phyloP scores from a whole-genome alignment of 1,140 invertebrate species.

The Panagrolaimus sp. region DNA sequence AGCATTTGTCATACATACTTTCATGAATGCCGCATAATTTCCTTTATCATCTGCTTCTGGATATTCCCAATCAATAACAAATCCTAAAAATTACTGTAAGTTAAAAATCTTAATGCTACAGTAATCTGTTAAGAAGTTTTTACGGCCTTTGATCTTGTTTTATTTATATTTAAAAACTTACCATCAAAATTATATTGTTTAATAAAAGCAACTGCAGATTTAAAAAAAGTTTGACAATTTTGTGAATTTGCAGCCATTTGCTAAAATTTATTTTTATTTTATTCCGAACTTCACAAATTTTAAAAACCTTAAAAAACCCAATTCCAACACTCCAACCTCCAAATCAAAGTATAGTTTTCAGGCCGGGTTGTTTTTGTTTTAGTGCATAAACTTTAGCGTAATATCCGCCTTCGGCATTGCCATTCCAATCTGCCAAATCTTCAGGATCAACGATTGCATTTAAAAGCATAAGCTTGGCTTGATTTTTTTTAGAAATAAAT shows the following conservation, averaged over 20 bases:
- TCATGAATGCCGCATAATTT: conserved; percentile 18
- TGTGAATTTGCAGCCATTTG: neutral
- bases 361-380: conserved; percentile 17
- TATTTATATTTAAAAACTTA: too few species aligned
- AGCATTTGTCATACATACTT: neutral
- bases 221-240: conserved; percentile 71
- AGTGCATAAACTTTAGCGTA: conserved; percentile 12
- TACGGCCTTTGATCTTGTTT: too few species aligned
- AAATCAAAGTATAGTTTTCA: conserved; percentile 22
- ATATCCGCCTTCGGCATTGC: neutral
- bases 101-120: too few species aligned
- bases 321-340: conserved; percentile 18
- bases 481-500: too few species aligned
- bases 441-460: too few species aligned
- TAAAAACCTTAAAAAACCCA: too few species aligned
- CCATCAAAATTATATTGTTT: conserved; percentile 86
- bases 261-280: neutral
- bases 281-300: too few species aligned
- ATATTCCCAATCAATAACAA: conserved; percentile 96
- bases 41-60: conserved; percentile 63
- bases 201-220: conserved; percentile 81
- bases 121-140: too few species aligned
- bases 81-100: conserved; percentile 21
- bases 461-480: too few species aligned
- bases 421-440: too few species aligned